Evolutionary conservation across 37 sponge, comb jelly and placozoan genomes (phyloP).

Genomic region (Crambe crambe): DNA sequence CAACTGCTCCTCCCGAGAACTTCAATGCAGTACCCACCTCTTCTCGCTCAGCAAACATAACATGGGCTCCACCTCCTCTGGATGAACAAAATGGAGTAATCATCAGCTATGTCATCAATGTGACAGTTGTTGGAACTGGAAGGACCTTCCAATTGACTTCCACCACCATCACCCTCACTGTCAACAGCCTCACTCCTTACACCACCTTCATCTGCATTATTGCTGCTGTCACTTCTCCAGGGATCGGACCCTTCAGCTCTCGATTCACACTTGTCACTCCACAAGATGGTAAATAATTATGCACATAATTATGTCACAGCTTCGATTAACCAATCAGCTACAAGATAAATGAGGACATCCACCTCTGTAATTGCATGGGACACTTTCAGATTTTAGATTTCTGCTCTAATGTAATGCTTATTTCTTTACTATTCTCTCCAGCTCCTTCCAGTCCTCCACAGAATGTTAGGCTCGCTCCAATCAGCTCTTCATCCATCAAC

Average conservation of each 20-base stretch:
- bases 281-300: constrained; percentile 5
- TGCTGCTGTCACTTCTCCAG: constrained; percentile 14
- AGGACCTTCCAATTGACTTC: background rate
- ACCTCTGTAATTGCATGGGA: no score
- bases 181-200: constrained; percentile 5
- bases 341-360: no score
- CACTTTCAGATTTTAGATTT: no score
- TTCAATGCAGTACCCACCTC: background rate
- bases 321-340: no score
- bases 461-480: constrained; percentile 4
- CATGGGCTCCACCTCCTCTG: constrained; percentile 19
- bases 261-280: background rate
- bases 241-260: constrained; percentile 4
- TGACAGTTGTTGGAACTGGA: constrained; percentile 11
- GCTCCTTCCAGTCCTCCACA: constrained; percentile 20
- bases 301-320: no score
- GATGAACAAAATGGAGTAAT: constrained; percentile 44
- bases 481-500: constrained; percentile 6
- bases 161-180: background rate
- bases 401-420: no score
- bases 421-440: background rate
- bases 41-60: background rate
- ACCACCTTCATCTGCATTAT: background rate
- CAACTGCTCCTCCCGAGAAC: background rate
- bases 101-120: constrained; percentile 10